Percentiles rank a stretch among this genome's conserved stretches.
Conservation (phyloP, 2,797 vertebrate genomes). For the Epinephelus malabaricus region DNA sequence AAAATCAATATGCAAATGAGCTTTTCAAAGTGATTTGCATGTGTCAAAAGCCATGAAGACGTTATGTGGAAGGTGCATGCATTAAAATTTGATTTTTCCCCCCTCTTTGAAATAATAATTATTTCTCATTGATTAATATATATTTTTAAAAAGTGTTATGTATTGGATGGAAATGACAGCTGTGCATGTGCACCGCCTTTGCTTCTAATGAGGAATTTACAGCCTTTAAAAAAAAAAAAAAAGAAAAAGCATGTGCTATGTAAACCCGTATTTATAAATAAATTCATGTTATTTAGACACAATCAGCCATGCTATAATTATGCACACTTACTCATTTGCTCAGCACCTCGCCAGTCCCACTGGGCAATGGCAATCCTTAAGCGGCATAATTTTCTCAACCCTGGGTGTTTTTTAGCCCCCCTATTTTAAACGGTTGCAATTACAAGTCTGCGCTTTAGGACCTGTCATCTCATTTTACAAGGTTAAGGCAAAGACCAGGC, state of each 20-base stretch:
- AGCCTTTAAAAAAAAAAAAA: constrained; percentile 14
- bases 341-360: constrained; percentile 77
- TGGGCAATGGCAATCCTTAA: constrained; percentile 75
- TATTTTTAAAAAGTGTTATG: constrained; percentile 26
- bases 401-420: constrained; percentile 65
- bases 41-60: constrained; percentile 69
- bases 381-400: constrained; percentile 78
- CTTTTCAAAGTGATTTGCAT: constrained; percentile 75
- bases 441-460: constrained; percentile 83
- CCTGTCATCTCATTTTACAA: constrained; percentile 86
- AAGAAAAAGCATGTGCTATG: constrained; percentile 37
- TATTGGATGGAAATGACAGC: constrained; percentile 36
- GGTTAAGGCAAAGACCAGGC: constrained; percentile 81
- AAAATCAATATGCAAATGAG: constrained; percentile 70
- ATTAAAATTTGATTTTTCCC: constrained; percentile 20
- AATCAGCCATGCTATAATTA: constrained; percentile 81
- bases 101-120: neutral
- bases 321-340: constrained; percentile 82
- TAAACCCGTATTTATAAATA: constrained; percentile 77
- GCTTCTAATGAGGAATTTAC: constrained; percentile 43
- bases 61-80: constrained; percentile 42
- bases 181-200: constrained; percentile 55
- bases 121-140: neutral
- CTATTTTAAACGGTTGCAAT: constrained; percentile 82
- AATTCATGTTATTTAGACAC: constrained; percentile 80